phyloP scores from a whole-genome alignment of 2,113 vertebrate species.

The Gulo gulo region DNA sequence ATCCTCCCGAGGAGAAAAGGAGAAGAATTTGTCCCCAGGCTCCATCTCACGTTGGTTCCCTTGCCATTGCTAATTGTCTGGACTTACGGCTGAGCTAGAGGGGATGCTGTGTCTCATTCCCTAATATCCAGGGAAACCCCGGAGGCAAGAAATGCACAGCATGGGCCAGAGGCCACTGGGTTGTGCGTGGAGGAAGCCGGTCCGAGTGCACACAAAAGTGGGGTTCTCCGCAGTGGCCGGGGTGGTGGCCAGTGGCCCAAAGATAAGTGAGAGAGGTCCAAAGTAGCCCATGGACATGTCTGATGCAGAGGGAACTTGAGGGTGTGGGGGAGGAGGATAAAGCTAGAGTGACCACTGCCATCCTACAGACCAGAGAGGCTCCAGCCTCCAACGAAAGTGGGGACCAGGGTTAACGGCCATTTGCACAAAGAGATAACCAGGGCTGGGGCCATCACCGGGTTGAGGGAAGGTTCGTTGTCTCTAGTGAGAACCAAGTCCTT shows the following conservation, averaged over 20 bases:
- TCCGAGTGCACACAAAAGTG: not conserved
- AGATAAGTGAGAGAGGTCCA: not conserved
- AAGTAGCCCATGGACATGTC: not conserved
- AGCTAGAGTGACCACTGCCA: fast-evolving
- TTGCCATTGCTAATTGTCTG: fast-evolving
- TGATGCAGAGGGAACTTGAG: not conserved
- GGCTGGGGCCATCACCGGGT: not conserved
- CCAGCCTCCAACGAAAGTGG: not conserved
- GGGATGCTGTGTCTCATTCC: fast-evolving
- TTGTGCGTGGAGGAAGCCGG: not conserved
- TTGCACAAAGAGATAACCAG: not conserved
- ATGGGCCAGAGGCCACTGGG: no score
- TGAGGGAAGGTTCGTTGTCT: not conserved
- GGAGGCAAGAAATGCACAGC: not conserved
- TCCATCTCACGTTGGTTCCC: fast-evolving
- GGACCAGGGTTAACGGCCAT: fast-evolving
- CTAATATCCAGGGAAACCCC: not conserved
- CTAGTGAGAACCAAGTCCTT: not conserved
- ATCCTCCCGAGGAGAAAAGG: not conserved
- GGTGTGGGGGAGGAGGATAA: not conserved
- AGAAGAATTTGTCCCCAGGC: not conserved
- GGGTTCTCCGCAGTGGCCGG: not conserved
- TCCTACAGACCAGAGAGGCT: not conserved
- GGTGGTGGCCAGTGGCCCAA: not conserved
- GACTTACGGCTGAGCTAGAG: fast-evolving